Evolutionary conservation across 2,888 invertebrate genomes (phyloP).

Genomic region (Noctuana brunneofusca): DNA sequence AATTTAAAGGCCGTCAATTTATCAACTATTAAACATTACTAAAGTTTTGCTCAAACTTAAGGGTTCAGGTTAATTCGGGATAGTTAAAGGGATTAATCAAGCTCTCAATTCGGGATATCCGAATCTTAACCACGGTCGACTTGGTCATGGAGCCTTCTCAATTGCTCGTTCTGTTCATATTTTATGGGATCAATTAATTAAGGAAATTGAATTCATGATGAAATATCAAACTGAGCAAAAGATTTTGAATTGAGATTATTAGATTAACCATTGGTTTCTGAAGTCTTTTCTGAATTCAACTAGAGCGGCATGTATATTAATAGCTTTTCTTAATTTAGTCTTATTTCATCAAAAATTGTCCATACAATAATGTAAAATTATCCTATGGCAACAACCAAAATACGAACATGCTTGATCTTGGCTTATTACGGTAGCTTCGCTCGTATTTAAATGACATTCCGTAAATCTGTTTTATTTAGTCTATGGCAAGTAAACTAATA

Average conservation of each 20-base stretch:
- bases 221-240: neutral
- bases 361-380: too few relatives aligned
- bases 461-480: too few relatives aligned
- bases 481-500: too few relatives aligned
- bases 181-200: neutral
- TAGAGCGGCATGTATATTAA: too few relatives aligned
- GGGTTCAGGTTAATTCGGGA: conserved; percentile 32
- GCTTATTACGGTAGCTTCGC: too few relatives aligned
- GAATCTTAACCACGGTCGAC: conserved; percentile 38
- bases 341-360: too few relatives aligned
- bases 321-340: too few relatives aligned
- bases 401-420: too few relatives aligned
- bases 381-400: too few relatives aligned
- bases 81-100: conserved; percentile 37
- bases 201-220: neutral
- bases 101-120: conserved; percentile 36
- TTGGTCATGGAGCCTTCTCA: conserved; percentile 1
- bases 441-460: too few relatives aligned
- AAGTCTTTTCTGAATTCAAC: too few relatives aligned
- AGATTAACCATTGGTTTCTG: too few relatives aligned
- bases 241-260: neutral
- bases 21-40: conserved; percentile 27
- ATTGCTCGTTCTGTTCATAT: conserved; percentile 12
- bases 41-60: conserved; percentile 26
- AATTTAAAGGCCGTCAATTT: conserved; percentile 22